These are phyloP conservation scores for Maccullochella peelii DNA, from an alignment of 2,113 vertebrate species.

Conservation along the genomic window DNA sequence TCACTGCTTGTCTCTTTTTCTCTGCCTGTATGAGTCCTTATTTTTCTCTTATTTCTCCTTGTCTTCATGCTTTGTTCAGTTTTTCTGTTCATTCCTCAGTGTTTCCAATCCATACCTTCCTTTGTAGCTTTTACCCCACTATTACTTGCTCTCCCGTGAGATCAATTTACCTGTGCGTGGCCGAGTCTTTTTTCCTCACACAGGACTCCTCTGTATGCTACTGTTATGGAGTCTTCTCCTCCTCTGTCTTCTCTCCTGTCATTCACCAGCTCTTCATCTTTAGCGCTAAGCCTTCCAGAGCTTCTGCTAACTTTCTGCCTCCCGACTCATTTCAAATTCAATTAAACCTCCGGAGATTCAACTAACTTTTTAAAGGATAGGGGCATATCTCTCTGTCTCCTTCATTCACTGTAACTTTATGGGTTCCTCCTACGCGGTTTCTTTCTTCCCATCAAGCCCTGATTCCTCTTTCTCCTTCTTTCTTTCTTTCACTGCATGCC, in stretches of 20 bases:
- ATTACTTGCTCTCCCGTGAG: slow-evolving; percentile 72
- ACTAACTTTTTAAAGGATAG: slow-evolving; percentile 80
- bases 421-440: slow-evolving; percentile 56
- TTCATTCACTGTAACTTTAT: slow-evolving; percentile 73
- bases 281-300: slow-evolving; percentile 63
- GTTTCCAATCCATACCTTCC: slow-evolving; percentile 49
- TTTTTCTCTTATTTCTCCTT: slow-evolving; percentile 36
- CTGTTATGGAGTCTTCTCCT: slow-evolving; percentile 66
- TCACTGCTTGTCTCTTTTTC: slow-evolving; percentile 34
- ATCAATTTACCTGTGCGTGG: slow-evolving; percentile 81
- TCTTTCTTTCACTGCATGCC: slow-evolving; percentile 44
- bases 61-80: slow-evolving; percentile 54
- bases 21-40: slow-evolving; percentile 24
- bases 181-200: slow-evolving; percentile 61
- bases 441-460: slow-evolving; percentile 36
- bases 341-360: slow-evolving; percentile 83
- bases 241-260: slow-evolving; percentile 68
- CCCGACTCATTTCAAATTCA: slow-evolving; percentile 79
- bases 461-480: slow-evolving; percentile 32
- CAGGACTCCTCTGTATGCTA: slow-evolving; percentile 52
- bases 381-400: slow-evolving; percentile 73
- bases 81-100: slow-evolving; percentile 35
- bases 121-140: slow-evolving; percentile 53
- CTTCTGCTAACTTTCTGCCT: slow-evolving; percentile 73
- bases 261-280: slow-evolving; percentile 77